phyloP scores from a whole-genome alignment of 2,113 vertebrate genomes.

The Apaloderma vittatum region DNA sequence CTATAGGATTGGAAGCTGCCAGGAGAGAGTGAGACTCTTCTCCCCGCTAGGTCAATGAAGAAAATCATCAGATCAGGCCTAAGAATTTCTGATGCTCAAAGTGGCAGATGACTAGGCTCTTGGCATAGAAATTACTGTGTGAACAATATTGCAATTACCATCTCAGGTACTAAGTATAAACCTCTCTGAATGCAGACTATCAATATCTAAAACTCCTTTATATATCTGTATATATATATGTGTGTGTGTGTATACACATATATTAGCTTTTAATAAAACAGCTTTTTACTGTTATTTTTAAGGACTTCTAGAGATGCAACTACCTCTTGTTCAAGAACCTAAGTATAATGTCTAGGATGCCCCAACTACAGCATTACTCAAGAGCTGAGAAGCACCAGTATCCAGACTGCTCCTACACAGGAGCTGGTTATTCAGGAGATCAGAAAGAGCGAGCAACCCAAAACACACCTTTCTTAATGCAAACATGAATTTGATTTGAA shows the following conservation, averaged over 20 bases:
- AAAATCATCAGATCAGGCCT: not conserved
- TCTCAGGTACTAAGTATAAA: not conserved
- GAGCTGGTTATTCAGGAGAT: not conserved
- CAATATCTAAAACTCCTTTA: not conserved
- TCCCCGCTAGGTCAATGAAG: not conserved
- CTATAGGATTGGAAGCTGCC: not conserved
- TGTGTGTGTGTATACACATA: too few species aligned
- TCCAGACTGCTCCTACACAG: not conserved
- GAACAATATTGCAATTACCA: not conserved
- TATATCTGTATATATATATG: too few species aligned
- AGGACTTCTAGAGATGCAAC: not conserved
- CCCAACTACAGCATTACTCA: not conserved
- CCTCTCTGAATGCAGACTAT: not conserved
- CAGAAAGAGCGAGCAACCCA: not conserved
- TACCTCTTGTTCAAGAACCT: not conserved
- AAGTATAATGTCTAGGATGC: not conserved
- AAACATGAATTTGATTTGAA: conserved; percentile 12
- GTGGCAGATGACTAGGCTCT: not conserved
- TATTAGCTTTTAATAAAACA: not conserved
- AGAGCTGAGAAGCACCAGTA: not conserved
- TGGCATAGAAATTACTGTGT: not conserved
- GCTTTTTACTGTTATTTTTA: not conserved
- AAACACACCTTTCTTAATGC: not conserved
- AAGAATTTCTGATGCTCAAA: not conserved
- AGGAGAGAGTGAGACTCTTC: not conserved